A percentile compares a stretch with the other conserved stretches of the same genome.
phyloP scores from a whole-genome alignment of 1,140 invertebrate genomes.

The silkworm (Bombyx mori) region DNA sequence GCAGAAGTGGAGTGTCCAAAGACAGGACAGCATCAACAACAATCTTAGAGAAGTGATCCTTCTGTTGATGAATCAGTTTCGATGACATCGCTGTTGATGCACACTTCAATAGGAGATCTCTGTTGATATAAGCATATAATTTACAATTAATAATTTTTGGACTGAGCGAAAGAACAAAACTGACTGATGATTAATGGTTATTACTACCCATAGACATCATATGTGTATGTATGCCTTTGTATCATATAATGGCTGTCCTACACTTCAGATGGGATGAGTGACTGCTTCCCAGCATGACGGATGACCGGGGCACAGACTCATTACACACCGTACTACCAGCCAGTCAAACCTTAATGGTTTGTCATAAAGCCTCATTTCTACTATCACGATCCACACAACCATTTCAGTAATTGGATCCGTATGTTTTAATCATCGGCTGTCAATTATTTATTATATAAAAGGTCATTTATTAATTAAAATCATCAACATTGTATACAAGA shows the following conservation, averaged over 20 bases:
- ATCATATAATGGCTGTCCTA: not conserved
- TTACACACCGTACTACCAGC: no score
- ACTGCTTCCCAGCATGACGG: no score
- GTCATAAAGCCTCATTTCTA: conserved; percentile 19
- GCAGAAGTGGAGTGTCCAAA: conserved; percentile 90
- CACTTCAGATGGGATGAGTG: no score
- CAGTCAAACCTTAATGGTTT: no score
- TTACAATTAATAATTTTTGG: not conserved
- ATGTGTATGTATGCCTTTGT: no score
- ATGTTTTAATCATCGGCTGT: conserved; percentile 26
- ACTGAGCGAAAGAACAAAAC: no score
- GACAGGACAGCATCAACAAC: conserved; percentile 97
- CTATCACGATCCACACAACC: conserved; percentile 21
- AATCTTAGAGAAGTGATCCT: conserved; percentile 96
- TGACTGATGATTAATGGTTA: no score
- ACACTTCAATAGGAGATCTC: conserved; percentile 91
- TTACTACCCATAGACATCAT: no score
- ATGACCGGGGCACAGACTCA: no score
- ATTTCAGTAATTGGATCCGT: conserved; percentile 23
- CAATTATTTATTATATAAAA: no score
- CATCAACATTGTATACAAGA: no score
- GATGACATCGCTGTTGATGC: conserved; percentile 97
- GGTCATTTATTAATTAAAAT: no score
- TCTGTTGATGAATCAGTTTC: conserved; percentile 96
- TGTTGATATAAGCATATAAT: conserved; percentile 15